These are phyloP conservation scores for Himalopsyche tibetana DNA, from an alignment of 2,888 invertebrate genomes.

Conservation along the genomic window DNA sequence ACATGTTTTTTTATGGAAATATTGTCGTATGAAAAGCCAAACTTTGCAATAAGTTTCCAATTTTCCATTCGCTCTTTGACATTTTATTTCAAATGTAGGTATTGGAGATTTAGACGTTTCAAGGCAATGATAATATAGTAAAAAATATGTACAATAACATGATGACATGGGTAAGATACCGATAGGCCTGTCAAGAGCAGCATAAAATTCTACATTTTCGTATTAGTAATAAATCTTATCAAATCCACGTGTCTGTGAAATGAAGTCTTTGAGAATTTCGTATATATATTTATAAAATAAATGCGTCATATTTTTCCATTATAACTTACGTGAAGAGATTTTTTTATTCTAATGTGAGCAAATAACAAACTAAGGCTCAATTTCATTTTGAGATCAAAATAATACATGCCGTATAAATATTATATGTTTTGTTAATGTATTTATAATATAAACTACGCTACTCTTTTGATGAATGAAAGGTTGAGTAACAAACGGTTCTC, in stretches of 20 bases:
- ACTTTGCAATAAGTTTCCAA: constrained; percentile 32
- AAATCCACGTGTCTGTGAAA: constrained; percentile 42
- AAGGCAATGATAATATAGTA: constrained; percentile 24
- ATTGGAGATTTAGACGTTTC: background rate
- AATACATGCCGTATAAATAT: too few species aligned
- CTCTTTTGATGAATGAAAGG: too few species aligned
- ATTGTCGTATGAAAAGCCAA: too few species aligned
- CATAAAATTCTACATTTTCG: constrained; percentile 37
- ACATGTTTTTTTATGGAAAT: too few species aligned
- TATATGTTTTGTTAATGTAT: too few species aligned
- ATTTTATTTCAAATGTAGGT: constrained; percentile 27
- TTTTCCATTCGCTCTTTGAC: constrained; percentile 19
- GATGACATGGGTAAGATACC: constrained; percentile 42
- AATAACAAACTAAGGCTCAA: too few species aligned
- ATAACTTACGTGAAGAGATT: background rate
- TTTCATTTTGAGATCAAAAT: too few species aligned
- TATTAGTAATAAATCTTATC: constrained; percentile 42
- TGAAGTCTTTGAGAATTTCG: constrained; percentile 14
- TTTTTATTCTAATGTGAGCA: too few species aligned
- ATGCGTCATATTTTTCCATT: background rate
- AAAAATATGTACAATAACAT: constrained; percentile 34
- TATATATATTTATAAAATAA: background rate
- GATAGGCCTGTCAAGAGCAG: constrained; percentile 40
- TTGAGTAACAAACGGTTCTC: too few species aligned
- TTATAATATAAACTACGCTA: too few species aligned